Evolutionary conservation across 1,140 invertebrate genomes (phyloP).

Genomic region (Philaenus spumarius): DNA sequence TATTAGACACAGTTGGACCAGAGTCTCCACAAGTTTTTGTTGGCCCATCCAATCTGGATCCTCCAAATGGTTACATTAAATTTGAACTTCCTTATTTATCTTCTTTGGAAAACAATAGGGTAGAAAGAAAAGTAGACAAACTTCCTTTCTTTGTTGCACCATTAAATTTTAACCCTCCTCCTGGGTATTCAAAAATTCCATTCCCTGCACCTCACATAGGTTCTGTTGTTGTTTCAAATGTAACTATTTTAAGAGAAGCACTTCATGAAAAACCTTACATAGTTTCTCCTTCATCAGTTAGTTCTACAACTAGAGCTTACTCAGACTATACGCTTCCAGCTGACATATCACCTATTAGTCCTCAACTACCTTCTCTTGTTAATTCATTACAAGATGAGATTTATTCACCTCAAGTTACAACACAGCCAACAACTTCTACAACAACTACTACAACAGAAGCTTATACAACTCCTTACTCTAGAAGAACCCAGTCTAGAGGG

Average conservation of each 20-base stretch:
- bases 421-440: slow-evolving; percentile 10
- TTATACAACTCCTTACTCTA: slow-evolving; percentile 11
- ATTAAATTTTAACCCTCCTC: slow-evolving; percentile 68
- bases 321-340: slow-evolving; percentile 21
- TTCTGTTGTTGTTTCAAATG: slow-evolving; percentile 58
- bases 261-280: slow-evolving; percentile 16
- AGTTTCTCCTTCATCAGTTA: neutral
- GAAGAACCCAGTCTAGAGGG: slow-evolving; percentile 15
- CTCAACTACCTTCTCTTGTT: slow-evolving; percentile 24
- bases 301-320: neutral
- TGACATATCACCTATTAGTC: slow-evolving; percentile 24
- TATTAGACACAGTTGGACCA: slow-evolving; percentile 60
- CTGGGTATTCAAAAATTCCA: slow-evolving; percentile 73
- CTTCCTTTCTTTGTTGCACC: slow-evolving; percentile 78
- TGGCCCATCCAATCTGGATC: slow-evolving; percentile 61
- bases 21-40: slow-evolving; percentile 68
- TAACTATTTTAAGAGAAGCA: slow-evolving; percentile 19
- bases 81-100: slow-evolving; percentile 77
- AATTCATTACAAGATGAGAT: slow-evolving; percentile 25
- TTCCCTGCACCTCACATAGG: slow-evolving; percentile 78
- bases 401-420: neutral
- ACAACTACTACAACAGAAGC: slow-evolving; percentile 5
- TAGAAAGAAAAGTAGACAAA: slow-evolving; percentile 63
- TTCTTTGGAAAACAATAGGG: slow-evolving; percentile 57
- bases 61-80: slow-evolving; percentile 64